Percentiles rank a stretch among this genome's conserved stretches.
These are phyloP conservation scores for Orchesellides sinensis DNA, from an alignment of 2,888 invertebrate species.

Conservation along the genomic window DNA sequence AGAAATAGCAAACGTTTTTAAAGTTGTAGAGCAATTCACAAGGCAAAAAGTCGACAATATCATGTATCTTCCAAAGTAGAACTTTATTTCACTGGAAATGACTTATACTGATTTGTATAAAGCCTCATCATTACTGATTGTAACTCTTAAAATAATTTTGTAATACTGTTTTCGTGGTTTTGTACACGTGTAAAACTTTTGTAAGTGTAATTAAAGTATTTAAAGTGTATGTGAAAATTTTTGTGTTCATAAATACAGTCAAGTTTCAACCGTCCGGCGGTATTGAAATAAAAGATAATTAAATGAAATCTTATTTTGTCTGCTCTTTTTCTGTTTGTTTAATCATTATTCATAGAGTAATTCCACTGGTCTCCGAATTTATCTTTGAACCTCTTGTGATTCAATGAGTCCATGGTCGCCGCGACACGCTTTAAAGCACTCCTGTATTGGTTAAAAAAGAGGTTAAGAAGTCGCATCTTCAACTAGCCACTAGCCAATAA, in stretches of 20 bases:
- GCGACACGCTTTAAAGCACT: slow-evolving; percentile 78
- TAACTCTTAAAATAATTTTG: neutral
- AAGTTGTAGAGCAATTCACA: slow-evolving; percentile 59
- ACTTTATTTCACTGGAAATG: slow-evolving; percentile 15
- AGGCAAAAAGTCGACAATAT: slow-evolving; percentile 47
- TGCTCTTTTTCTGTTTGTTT: too few species aligned
- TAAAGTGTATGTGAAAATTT: neutral
- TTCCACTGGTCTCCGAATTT: slow-evolving; percentile 80
- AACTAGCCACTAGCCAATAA: too few species aligned
- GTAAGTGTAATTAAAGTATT: neutral
- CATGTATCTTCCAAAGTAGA: slow-evolving; percentile 53
- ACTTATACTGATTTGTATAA: too few species aligned
- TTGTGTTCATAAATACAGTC: neutral
- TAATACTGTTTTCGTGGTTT: neutral
- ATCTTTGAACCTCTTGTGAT: slow-evolving; percentile 77
- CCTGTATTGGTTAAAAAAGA: slow-evolving; percentile 75
- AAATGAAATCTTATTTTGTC: neutral
- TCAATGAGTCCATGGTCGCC: slow-evolving; percentile 77
- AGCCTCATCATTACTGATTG: neutral
- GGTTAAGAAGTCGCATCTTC: neutral
- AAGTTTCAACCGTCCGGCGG: neutral
- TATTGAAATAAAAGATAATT: neutral
- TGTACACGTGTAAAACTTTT: neutral
- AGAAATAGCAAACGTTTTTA: slow-evolving; percentile 66
- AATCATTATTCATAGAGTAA: slow-evolving; percentile 75